Evolutionary conservation across 2,113 vertebrate species (phyloP), one percentile per base, ranked within the genome.

Genomic region (Pristiophorus japonicus): DNA sequence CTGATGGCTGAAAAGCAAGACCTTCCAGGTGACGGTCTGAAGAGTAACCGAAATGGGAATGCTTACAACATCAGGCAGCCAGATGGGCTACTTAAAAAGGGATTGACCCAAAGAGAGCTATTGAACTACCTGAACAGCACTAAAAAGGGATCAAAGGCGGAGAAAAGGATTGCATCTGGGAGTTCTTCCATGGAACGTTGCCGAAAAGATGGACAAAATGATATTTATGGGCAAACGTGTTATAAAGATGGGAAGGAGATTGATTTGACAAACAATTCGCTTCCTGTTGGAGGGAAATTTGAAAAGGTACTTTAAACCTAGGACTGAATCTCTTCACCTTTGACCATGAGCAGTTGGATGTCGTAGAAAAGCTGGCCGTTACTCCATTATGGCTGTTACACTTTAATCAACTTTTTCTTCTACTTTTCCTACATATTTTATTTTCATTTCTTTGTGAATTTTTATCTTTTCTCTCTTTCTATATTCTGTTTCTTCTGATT

Each of bases 111-210:
- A 96, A 97, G 98, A 22, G 99, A 99, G 97, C 97, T 99, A 24
- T 97, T 99, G 0, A 98, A 98, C 97, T 99, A 99, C 97, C 97
- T 99, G 96, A 99, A 99, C 51, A 98, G 98, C 94, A 98, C 98
- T 96, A 99, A 98, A 97, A 99, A 98, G 96, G 99, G 99, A 55
- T 51, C 96, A 0, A 98, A 98, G 97, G 96, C 95, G 0, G 96
- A 97, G 95, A 98, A 98, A 96, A 98, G 98, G 96, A 96, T 98
- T 3, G 97, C 98, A 95, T 67, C 96, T 0, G 97, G 97, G 0
- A 96, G 96, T 0, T 91, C 97, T n/a, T 97, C 98, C 96, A 97
- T 97, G 96, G 98, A 98, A 96, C 98, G 97, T 0, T 97, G 97
- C 94, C 96, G 96, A n/a, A 97, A 98, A 20, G 98, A 98, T 96